These are phyloP conservation scores for Caenorhabditis briggsae DNA, from an alignment of 1,140 invertebrate genomes.

Conservation along the genomic window DNA sequence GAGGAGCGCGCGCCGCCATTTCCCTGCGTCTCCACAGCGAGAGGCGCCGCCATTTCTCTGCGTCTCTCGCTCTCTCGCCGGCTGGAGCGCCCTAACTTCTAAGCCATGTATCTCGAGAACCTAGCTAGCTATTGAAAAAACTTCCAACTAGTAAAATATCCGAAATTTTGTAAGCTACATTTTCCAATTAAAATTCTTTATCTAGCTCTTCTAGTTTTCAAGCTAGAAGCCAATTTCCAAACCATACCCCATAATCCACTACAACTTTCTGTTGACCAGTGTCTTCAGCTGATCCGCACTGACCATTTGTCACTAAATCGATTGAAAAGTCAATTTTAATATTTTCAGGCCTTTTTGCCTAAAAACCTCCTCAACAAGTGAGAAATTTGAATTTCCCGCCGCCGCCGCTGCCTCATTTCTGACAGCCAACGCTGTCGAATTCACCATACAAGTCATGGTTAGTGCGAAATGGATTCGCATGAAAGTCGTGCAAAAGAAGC, in stretches of 20 bases:
- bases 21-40: background rate
- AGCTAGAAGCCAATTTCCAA: background rate
- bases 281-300: background rate
- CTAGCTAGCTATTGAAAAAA: no score
- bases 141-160: no score
- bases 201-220: no score
- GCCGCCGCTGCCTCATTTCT: background rate
- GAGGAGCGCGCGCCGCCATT: background rate
- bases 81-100: no score
- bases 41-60: background rate
- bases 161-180: no score
- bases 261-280: conserved; percentile 50
- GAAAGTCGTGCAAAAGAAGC: conserved; percentile 42
- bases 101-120: no score
- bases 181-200: no score
- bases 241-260: conserved; percentile 70
- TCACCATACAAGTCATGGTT: conserved; percentile 73
- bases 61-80: no score
- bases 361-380: background rate
- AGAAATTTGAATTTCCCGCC: conserved; percentile 24
- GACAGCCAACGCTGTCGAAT: conserved; percentile 66
- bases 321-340: background rate
- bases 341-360: background rate
- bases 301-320: conserved; percentile 9
- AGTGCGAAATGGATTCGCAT: conserved; percentile 71